A percentile compares a stretch with the other conserved stretches of the same genome.
Evolutionary conservation across 92 coral and sea anemone genomes (phyloP).

Genomic region (Parazoanthus darwini): DNA sequence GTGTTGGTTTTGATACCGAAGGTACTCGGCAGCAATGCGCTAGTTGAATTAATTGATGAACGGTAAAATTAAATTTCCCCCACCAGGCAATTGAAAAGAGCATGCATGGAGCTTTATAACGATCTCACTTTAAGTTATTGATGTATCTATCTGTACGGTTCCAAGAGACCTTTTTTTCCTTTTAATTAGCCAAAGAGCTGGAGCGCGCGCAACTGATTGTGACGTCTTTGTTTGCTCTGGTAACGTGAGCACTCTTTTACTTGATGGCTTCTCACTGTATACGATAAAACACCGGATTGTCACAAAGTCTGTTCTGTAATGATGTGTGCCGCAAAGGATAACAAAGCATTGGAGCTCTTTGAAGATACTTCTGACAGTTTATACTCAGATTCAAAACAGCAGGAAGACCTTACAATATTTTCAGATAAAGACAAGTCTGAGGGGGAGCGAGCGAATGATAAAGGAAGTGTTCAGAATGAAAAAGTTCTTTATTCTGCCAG

Average conservation of each 20-base stretch:
- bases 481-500: neutral
- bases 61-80: too few species aligned
- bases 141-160: neutral
- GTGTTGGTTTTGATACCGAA: too few species aligned
- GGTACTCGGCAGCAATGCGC: too few species aligned
- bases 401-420: neutral
- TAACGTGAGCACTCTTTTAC: too few species aligned
- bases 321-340: slow-evolving; percentile 3
- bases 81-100: too few species aligned
- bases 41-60: too few species aligned
- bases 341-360: slow-evolving; percentile 13
- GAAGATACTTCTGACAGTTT: slow-evolving; percentile 9
- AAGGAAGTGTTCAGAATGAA: neutral
- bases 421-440: neutral
- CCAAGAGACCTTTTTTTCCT: neutral
- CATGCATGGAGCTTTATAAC: too few species aligned
- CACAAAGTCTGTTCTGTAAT: neutral
- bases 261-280: neutral
- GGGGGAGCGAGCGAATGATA: neutral
- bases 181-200: neutral
- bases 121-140: neutral
- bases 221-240: slow-evolving; percentile 7
- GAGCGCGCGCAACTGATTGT: neutral
- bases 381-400: neutral
- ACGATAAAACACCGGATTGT: neutral